Evolutionary conservation across 2,113 vertebrate genomes (phyloP), one percentile per base, ranked within the genome.

Genomic region (Ornithorhynchus anatinus): DNA sequence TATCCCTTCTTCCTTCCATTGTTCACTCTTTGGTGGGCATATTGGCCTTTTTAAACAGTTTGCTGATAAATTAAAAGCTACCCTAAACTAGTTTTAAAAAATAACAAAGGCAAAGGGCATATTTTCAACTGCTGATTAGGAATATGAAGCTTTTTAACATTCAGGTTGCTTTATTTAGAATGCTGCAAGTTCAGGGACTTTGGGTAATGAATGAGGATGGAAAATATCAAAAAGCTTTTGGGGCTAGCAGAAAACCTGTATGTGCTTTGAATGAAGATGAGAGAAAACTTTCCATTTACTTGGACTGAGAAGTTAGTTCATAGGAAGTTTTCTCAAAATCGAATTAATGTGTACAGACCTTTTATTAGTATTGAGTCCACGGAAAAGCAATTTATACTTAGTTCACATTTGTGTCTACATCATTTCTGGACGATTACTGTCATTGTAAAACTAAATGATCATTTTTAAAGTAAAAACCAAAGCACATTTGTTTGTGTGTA

Each of bases 191-290:
- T 68, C 16, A 29, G 20, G 27, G 19, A 48, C 25, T 42, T 60
- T 47, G 59, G 51, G 61, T 69, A 82, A 62, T 59, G 59, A 83
- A 50, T 67, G 36, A 77, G 16, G 60, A 62, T 48, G 13, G 43
- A 61, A 51, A 64, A 29, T 44, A 17, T 52, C 58, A 40, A 47
- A 59, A 54, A 58, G 14, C 8, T 32, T 64, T 27, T 59, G 29
- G 16, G 50, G 43, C 42, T 81, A 59, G 33, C 23, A 47, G n/a
- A 60, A 8, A 53, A 22, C 32, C n/a, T 60, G 17, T 56, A 17
- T 50, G 8, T 20, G 14, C 50, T 54, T 2, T 38, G 64, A 50
- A 64, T 62, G 23, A 36, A 27, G 31, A 19, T 33, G 54, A 43
- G 13, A 77, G 68, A n/a, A 53, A 2, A 12, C 27, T 31, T 25